phyloP scores from a whole-genome alignment of 2,113 vertebrate species.

The Vireo altiloquus region DNA sequence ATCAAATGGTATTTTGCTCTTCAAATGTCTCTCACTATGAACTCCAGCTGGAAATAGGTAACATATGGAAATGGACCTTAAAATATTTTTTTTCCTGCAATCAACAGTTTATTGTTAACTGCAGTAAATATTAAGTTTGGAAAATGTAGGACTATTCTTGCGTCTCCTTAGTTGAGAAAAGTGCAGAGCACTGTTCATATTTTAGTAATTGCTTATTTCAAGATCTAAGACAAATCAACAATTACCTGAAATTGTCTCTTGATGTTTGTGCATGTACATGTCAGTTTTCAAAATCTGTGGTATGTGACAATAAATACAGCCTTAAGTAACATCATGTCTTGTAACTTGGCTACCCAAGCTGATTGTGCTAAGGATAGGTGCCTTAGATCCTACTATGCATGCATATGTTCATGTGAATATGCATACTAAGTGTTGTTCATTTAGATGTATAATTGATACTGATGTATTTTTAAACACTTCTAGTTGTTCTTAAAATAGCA shows the following conservation, averaged over 20 bases:
- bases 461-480: not conserved
- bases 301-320: not conserved
- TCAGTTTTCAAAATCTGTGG: not conserved
- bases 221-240: not conserved
- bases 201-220: not conserved
- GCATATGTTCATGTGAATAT: not conserved
- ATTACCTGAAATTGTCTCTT: not conserved
- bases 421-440: not conserved
- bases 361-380: not conserved
- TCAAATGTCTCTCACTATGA: constrained; percentile 87
- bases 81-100: not conserved
- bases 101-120: not conserved
- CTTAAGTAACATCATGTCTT: not conserved
- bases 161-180: not conserved
- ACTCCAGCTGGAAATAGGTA: constrained; percentile 92
- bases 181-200: not conserved
- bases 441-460: not conserved
- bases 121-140: not conserved
- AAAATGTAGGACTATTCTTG: not conserved
- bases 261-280: not conserved
- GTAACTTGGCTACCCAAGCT: not conserved
- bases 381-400: not conserved
- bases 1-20: constrained; percentile 79
- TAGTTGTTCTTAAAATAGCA: not conserved
- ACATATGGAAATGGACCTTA: constrained; percentile 11